Evolutionary conservation across 2,888 invertebrate genomes (phyloP).

Genomic region (Oligia strigilis): DNA sequence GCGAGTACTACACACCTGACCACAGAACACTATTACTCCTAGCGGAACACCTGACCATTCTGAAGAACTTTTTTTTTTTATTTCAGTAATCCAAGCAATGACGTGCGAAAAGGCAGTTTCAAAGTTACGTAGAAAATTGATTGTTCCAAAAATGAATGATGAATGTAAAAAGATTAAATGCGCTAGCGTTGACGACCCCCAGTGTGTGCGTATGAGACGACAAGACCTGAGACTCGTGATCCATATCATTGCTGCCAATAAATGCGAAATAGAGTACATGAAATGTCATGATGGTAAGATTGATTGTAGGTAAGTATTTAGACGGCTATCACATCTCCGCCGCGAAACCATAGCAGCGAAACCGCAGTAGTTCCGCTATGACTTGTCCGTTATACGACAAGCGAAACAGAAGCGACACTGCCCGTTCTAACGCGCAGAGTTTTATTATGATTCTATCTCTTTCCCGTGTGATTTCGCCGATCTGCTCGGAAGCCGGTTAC

Average conservation of each 20-base stretch:
- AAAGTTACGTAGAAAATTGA: slow-evolving; percentile 36
- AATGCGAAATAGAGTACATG: slow-evolving; percentile 76
- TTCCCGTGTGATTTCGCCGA: no score
- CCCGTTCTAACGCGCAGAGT: no score
- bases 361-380: no score
- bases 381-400: no score
- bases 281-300: slow-evolving; percentile 76
- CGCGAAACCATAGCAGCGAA: no score
- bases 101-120: slow-evolving; percentile 23
- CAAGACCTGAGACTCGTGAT: slow-evolving; percentile 40
- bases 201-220: slow-evolving; percentile 70
- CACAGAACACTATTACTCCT: no score
- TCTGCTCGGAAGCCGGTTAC: no score
- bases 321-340: no score
- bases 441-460: no score
- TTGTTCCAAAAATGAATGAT: slow-evolving; percentile 18
- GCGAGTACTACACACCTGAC: no score
- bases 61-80: background rate
- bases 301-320: background rate
- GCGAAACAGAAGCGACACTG: no score
- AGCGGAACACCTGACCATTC: no score
- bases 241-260: slow-evolving; percentile 69
- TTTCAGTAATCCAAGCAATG: slow-evolving; percentile 29
- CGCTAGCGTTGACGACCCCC: slow-evolving; percentile 66
- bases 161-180: slow-evolving; percentile 71